Percentiles rank a stretch among this genome's conserved stretches.
phyloP scores from a whole-genome alignment of 2,113 vertebrate genomes.

The Mustela lutreola region DNA sequence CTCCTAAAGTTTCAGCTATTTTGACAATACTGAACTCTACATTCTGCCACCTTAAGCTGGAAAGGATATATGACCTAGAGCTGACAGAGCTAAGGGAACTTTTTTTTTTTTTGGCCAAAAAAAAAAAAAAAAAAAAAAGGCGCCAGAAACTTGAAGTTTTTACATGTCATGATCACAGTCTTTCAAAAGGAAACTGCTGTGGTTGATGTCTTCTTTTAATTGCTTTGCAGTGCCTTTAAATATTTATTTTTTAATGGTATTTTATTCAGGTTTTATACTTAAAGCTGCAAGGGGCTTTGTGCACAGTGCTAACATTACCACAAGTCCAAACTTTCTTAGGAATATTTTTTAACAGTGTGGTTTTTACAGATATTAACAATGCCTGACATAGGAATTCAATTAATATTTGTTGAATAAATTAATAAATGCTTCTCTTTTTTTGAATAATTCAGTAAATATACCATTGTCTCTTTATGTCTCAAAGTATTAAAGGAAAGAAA shows the following conservation, averaged over 20 bases:
- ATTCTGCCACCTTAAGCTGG: not conserved
- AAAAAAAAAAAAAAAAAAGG: not conserved
- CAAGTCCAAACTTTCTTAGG: not conserved
- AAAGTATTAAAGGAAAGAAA: conserved; percentile 30
- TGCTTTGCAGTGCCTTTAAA: not conserved
- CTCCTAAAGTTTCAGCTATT: not conserved
- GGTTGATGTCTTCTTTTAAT: not conserved
- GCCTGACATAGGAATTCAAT: not conserved
- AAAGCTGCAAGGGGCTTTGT: not conserved
- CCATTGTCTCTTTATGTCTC: conserved; percentile 9
- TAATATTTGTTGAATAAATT: conserved; percentile 6
- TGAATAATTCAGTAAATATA: not conserved
- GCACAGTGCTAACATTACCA: not conserved
- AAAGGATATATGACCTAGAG: not conserved
- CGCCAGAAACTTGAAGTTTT: not conserved
- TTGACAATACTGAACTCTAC: not conserved
- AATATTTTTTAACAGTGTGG: not conserved
- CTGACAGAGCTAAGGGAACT: not conserved
- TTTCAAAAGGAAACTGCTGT: not conserved
- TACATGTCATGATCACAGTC: not conserved
- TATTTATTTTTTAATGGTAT: not conserved
- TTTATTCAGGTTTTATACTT: not conserved
- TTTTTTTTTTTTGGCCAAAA: not conserved
- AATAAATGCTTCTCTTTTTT: not conserved
- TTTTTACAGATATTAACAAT: not conserved